Evolutionary conservation across 2,113 vertebrate genomes (phyloP), one percentile per base, ranked within the genome.

Genomic region (Synchiropus splendidus): DNA sequence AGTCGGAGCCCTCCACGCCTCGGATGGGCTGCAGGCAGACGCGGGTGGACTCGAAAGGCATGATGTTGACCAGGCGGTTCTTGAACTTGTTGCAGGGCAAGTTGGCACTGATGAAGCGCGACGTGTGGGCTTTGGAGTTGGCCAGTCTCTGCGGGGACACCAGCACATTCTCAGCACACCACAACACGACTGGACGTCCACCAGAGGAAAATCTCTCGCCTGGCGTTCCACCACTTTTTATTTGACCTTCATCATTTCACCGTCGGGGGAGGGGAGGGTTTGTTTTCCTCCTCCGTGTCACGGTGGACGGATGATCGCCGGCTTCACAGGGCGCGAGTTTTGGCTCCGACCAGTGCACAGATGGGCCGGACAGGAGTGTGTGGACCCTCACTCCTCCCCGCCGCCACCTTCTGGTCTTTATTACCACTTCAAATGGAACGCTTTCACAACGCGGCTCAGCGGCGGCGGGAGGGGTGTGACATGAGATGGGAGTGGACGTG

Each of bases 51-150:
- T 97, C 92, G 0, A 94, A 97, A 2, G 92, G 92, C 92, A 97
- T 93, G 73, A 97, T 95, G 77, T 97, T 95, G 60, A 97, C 92
- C 9, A 97, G 87, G 51, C 92, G 89, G 75, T 97, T 97, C 86
- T 97, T 97, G 76, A 97, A 97, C 75, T 97, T 97, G 89, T 97
- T 97, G 83, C 92, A 97, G 0, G 92, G 90, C 58, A 95, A 82
- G 82, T 95, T 97, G 88, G 92, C 92, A 62, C 92, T 97, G 84
- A 97, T 92, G 87, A 97, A 97, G 70, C 92, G 87, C 56, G 92
- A 95, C 12, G 92, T 94, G 83, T 95, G 92, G 61, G 92, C 91
- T 85, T 95, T 95, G 72, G 92, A 94, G 74, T 89, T 97, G 70
- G 92, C 92, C 83, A 97, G 82, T 68, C 89, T 59, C 92, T 97